These are phyloP conservation scores for Porites lobata DNA, from an alignment of 92 coral and sea anemone genomes.

Conservation along the genomic window DNA sequence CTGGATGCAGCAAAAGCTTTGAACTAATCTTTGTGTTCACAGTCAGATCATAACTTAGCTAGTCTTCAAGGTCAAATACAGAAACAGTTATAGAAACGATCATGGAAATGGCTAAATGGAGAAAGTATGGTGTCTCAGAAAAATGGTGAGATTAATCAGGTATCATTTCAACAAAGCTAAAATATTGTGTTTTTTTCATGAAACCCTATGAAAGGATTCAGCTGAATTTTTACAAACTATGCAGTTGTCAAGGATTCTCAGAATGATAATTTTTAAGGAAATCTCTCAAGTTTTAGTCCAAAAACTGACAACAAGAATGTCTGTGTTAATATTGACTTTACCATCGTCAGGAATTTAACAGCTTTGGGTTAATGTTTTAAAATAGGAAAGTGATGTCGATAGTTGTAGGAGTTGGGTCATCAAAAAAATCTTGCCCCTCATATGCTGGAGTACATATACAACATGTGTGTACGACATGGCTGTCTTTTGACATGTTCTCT, in stretches of 20 bases:
- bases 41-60: slow-evolving; percentile 86
- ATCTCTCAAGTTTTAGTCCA: too few relatives aligned
- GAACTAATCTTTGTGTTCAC: slow-evolving; percentile 88
- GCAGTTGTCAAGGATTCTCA: too few relatives aligned
- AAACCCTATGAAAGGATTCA: too few relatives aligned
- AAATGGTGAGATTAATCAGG: slow-evolving; percentile 78
- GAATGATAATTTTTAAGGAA: neutral
- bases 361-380: too few relatives aligned
- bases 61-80: slow-evolving; percentile 87
- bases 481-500: too few relatives aligned
- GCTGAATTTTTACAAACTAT: neutral
- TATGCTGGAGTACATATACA: too few relatives aligned
- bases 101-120: slow-evolving; percentile 73
- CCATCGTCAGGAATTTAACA: too few relatives aligned
- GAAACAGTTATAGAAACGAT: slow-evolving; percentile 70
- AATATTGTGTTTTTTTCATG: neutral
- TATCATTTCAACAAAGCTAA: slow-evolving; percentile 4
- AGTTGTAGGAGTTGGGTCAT: neutral
- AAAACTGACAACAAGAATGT: too few relatives aligned
- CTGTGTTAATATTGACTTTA: too few relatives aligned
- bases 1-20: slow-evolving; percentile 91
- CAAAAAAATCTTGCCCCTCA: neutral
- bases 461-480: too few relatives aligned
- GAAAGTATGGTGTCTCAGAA: slow-evolving; percentile 46
- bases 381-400: neutral